Evolutionary conservation across 2,888 invertebrate genomes (phyloP), one percentile per base, ranked within the genome.

Genomic region (Dolichomitus sp.): DNA sequence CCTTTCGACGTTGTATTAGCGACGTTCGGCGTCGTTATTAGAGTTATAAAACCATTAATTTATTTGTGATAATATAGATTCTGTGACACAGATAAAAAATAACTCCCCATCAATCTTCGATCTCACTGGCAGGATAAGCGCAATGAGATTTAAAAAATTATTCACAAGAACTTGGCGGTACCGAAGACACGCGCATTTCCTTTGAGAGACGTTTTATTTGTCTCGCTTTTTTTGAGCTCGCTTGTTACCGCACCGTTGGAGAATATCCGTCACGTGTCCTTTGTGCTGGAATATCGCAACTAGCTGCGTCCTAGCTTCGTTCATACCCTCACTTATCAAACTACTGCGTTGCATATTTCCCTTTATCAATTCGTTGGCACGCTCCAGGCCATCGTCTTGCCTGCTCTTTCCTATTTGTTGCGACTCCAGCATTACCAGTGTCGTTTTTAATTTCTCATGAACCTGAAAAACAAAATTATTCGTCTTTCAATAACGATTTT

Each of bases 261-360:
- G 96, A 89, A 99, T 98, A 91, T 99, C 98, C 17, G 97, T 96
- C 50, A 99, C 97, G 88, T 97, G 97, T 72, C 96, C 96, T 94
- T 98, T 98, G 93, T 99, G 99, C 86, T 98, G 98, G 91, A 99
- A 97, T 83, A 99, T 97, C 90, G 98, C 97, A 93, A 98, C 96
- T 84, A 99, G 97, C 93, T 98, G 98, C 82, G 96, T 95, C 88
- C 97, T 97, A 0, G 98, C 98, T 92, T 99, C 99, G 84, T 96
- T 95, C 94, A 99, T 97, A 84, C 98, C 98, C 92, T 99, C 99
- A 85, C 97, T 97, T 57, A 99, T 97, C 84, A 99, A 97, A 95
- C 97, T 98, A 93, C 98, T 98, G 73, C 99, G 96, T 94, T 99
- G 99, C 93, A 98, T 97, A 94, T 99, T 99, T 69, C 98, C 99